Evolutionary conservation across 2,113 vertebrate species (phyloP).

Genomic region (Forbesichthys papilliferus): DNA sequence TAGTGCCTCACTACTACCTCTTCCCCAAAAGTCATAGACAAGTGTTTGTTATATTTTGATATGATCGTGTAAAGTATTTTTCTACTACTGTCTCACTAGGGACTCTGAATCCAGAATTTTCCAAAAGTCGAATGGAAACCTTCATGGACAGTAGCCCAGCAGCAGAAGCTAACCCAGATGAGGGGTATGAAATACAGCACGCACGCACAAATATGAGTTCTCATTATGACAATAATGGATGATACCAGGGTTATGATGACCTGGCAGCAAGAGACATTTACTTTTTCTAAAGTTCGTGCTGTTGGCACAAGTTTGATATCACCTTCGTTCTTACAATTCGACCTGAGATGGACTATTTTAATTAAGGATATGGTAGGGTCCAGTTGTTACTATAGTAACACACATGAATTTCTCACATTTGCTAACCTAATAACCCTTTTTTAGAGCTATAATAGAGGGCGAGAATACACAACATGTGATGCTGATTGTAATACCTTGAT

Average conservation of each 20-base stretch:
- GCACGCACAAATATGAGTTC: not conserved
- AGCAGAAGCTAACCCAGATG: constrained; percentile 64
- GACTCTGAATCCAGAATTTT: constrained; percentile 70
- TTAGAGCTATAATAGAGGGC: not conserved
- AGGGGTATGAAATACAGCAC: constrained; percentile 64
- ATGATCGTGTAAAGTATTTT: not conserved
- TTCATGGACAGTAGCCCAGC: constrained; percentile 62
- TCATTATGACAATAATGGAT: not conserved
- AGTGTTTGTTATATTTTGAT: not conserved
- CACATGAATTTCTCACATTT: not conserved
- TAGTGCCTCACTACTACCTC: not conserved
- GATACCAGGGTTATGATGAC: not conserved
- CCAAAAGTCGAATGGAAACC: constrained; percentile 75
- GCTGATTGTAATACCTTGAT: not conserved
- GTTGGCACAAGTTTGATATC: constrained; percentile 13
- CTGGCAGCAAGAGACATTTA: not conserved
- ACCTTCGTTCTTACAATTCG: constrained; percentile 15
- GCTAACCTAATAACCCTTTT: not conserved
- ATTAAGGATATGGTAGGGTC: not conserved
- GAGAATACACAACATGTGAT: not conserved
- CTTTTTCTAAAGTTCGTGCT: not conserved
- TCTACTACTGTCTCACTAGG: constrained; percentile 46
- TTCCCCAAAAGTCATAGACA: not conserved
- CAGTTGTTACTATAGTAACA: too few relatives aligned
- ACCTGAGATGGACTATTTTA: constrained; percentile 4